Evolutionary conservation across 2,113 vertebrate genomes (phyloP).

Genomic region (Phalacrocorax pelagicus): DNA sequence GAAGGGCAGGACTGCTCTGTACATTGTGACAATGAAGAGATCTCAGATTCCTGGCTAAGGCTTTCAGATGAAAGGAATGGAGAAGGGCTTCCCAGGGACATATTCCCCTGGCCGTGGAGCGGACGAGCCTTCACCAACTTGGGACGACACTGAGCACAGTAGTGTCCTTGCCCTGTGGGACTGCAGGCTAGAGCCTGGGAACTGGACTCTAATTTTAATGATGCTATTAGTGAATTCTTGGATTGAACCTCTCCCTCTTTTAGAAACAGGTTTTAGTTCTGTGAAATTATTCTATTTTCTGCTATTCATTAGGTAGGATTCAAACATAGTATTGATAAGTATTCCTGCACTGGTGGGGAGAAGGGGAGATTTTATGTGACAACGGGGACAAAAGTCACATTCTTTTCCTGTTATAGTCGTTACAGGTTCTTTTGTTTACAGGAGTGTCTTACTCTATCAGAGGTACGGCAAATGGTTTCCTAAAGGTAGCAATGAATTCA

Average conservation of each 20-base stretch:
- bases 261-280: slow-evolving; percentile 22
- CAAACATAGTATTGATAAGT: slow-evolving; percentile 53
- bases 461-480: slow-evolving; percentile 46
- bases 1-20: slow-evolving; percentile 6
- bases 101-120: rapidly evolving
- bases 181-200: not conserved
- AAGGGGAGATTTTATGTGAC: slow-evolving; percentile 66
- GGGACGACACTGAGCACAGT: rapidly evolving
- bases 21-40: not conserved
- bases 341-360: not conserved
- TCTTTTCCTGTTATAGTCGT: slow-evolving; percentile 65
- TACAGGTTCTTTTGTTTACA: slow-evolving; percentile 60
- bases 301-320: not conserved
- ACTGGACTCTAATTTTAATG: not conserved
- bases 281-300: not conserved
- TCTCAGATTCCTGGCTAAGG: not conserved
- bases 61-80: not conserved
- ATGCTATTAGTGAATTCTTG: not conserved
- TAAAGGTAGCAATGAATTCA: slow-evolving; percentile 72
- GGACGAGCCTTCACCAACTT: not conserved
- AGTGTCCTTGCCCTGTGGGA: not conserved
- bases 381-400: slow-evolving; percentile 57
- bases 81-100: not conserved
- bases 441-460: slow-evolving; percentile 40
- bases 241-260: slow-evolving; percentile 34